phyloP scores from a whole-genome alignment of 2,113 vertebrate genomes.

The Grantiella picta region DNA sequence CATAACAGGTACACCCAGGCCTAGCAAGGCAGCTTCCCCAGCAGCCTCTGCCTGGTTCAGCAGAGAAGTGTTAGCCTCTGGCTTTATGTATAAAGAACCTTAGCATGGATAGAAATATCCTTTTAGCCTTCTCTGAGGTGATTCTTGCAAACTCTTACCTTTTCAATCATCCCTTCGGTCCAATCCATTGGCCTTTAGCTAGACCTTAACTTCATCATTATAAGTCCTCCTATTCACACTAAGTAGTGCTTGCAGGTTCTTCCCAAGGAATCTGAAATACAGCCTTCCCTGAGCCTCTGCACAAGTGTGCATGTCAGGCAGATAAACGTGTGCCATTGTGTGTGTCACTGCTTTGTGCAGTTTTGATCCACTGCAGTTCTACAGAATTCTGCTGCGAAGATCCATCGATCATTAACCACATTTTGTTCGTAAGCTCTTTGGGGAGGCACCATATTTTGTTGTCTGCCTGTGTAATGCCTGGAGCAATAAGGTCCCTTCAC shows the following conservation, averaged over 20 bases:
- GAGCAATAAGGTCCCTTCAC: slow-evolving; percentile 53
- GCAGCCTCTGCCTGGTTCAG: not conserved
- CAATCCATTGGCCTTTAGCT: not conserved
- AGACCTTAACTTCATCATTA: not conserved
- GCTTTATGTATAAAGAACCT: not conserved
- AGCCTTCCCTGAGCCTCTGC: not conserved
- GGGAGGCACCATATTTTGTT: slow-evolving; percentile 27
- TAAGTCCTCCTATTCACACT: not conserved
- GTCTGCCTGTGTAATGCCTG: not conserved
- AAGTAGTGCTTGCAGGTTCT: not conserved
- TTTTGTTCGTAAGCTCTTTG: slow-evolving; percentile 10
- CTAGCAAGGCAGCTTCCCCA: not conserved
- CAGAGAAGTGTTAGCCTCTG: not conserved
- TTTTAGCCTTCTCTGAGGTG: not conserved
- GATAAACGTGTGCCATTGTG: not conserved
- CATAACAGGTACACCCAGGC: not conserved
- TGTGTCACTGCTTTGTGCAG: not conserved
- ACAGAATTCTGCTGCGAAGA: not conserved
- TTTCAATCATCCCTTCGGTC: not conserved
- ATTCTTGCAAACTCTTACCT: not conserved
- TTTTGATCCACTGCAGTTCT: not conserved
- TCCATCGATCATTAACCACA: not conserved
- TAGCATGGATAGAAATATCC: not conserved
- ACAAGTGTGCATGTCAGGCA: not conserved
- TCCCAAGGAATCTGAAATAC: not conserved